Evolutionary conservation across 2,888 invertebrate species (phyloP).

Genomic region (Gerris lacustris): DNA sequence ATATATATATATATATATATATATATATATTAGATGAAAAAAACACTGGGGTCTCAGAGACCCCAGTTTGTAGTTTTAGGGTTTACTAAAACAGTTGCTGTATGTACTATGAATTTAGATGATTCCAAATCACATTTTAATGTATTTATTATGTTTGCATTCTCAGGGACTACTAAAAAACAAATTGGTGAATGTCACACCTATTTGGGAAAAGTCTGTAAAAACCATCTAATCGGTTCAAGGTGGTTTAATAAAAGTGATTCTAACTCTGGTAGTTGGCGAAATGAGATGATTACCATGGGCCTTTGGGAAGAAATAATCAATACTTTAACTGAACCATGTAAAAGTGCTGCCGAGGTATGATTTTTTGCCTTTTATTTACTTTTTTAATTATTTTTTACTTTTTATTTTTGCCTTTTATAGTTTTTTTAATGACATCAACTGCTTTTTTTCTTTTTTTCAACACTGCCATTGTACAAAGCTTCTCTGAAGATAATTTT

Average conservation of each 20-base stretch:
- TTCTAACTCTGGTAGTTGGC: conserved; percentile 51
- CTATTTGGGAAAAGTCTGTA: conserved; percentile 74
- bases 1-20: too few relatives aligned
- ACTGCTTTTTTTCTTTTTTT: too few relatives aligned
- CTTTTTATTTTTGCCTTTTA: background rate
- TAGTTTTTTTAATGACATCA: too few relatives aligned
- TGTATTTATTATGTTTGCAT: too few relatives aligned
- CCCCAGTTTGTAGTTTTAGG: too few relatives aligned
- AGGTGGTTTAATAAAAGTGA: conserved; percentile 60
- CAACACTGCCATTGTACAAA: too few relatives aligned
- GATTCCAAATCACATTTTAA: too few relatives aligned
- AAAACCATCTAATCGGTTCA: conserved; percentile 52
- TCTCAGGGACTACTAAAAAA: conserved; percentile 1
- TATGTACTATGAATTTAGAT: too few relatives aligned
- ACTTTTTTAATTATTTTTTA: conserved; percentile 7
- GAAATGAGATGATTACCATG: conserved; percentile 72
- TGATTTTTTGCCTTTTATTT: conserved; percentile 18
- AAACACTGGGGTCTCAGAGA: too few relatives aligned
- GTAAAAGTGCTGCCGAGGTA: conserved; percentile 74
- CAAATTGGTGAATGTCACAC: conserved; percentile 50
- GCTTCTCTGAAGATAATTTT: too few relatives aligned
- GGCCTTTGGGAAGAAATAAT: conserved; percentile 81
- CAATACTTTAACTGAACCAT: conserved; percentile 63
- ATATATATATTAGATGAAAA: too few relatives aligned
- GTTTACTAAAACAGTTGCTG: too few relatives aligned